Evolutionary conservation across 2,797 vertebrate species (phyloP).

Genomic region (Parambassis ranga): DNA sequence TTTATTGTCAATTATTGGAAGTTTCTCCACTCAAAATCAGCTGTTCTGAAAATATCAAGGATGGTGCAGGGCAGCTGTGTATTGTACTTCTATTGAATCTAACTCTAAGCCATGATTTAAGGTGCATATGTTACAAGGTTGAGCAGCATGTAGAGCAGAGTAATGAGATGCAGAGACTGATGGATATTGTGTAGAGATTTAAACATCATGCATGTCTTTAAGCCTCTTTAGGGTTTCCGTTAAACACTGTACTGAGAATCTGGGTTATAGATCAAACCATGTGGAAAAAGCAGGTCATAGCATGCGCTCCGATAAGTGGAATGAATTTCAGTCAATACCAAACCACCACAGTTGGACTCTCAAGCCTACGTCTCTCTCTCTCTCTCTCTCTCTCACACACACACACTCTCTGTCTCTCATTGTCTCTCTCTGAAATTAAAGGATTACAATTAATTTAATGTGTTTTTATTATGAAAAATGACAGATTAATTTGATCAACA

Average conservation of each 20-base stretch:
- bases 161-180: conserved; percentile 12
- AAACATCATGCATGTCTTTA: conserved; percentile 38
- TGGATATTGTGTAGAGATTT: conserved; percentile 27
- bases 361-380: background rate
- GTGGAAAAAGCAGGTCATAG: conserved; percentile 61
- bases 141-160: background rate
- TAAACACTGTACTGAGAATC: conserved; percentile 35
- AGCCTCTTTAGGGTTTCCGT: conserved; percentile 60
- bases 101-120: no score
- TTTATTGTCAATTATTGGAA: no score
- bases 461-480: background rate
- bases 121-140: background rate
- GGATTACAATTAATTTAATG: conserved; percentile 7
- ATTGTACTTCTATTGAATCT: no score
- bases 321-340: conserved; percentile 50
- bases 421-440: conserved; percentile 4
- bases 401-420: background rate
- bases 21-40: no score
- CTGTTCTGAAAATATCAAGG: no score
- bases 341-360: background rate
- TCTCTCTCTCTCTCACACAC: background rate
- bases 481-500: background rate
- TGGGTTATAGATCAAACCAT: conserved; percentile 57
- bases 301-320: conserved; percentile 48
- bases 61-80: no score